phyloP scores from a whole-genome alignment of 2,888 invertebrate species.

The Clistopyga incitator region DNA sequence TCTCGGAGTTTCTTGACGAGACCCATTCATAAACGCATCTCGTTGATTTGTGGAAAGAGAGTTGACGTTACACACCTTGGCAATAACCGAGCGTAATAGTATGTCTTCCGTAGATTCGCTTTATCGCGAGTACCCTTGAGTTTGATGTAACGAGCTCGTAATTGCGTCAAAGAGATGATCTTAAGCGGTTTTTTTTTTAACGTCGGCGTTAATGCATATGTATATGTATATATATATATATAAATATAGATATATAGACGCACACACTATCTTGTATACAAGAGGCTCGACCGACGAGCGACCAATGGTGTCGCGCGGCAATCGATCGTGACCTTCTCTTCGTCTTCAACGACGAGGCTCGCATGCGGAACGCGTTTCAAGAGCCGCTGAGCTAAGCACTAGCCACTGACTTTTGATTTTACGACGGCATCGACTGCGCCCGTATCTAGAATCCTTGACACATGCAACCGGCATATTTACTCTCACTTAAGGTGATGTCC shows the following conservation, averaged over 20 bases:
- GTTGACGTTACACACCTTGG: not conserved
- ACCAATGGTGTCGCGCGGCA: slow-evolving; percentile 56
- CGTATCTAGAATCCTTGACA: not conserved
- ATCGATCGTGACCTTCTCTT: slow-evolving; percentile 47
- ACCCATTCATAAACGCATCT: not conserved
- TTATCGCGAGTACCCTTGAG: slow-evolving; percentile 29
- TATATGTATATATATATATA: not conserved
- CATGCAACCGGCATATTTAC: slow-evolving; percentile 12
- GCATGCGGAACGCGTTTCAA: not conserved
- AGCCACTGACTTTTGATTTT: slow-evolving; percentile 2
- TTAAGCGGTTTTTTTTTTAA: not conserved
- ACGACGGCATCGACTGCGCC: not conserved
- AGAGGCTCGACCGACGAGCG: slow-evolving; percentile 54
- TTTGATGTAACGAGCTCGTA: slow-evolving; percentile 35
- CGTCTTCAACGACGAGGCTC: not conserved
- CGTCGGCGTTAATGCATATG: not conserved
- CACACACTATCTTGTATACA: slow-evolving; percentile 10
- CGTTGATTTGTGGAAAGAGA: not conserved
- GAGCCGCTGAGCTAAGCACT: not conserved
- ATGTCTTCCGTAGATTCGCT: not conserved
- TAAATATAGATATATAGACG: not conserved
- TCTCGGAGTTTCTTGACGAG: not conserved
- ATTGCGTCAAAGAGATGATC: slow-evolving; percentile 38
- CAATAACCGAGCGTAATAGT: not conserved
- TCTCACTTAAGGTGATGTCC: not conserved